A percentile compares a stretch with the other conserved stretches of the same genome.
phyloP scores from a whole-genome alignment of 1,140 invertebrate genomes.

The Drosophila kurseongensis region DNA sequence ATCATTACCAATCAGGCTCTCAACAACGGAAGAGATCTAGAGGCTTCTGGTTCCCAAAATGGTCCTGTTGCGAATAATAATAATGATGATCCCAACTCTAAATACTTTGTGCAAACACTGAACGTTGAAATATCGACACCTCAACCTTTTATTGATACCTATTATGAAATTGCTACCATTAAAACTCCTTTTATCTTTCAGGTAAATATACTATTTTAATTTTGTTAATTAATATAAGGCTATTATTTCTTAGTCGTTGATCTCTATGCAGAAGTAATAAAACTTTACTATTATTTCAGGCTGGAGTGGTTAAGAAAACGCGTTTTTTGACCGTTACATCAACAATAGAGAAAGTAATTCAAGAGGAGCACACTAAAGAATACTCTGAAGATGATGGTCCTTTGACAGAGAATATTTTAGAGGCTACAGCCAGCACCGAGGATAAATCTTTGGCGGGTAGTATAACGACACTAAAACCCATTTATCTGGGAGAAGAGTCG shows the following conservation, averaged over 20 bases:
- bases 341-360: constrained; percentile 91
- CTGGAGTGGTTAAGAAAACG: constrained; percentile 93
- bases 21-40: constrained; percentile 86
- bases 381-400: constrained; percentile 87
- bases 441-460: constrained; percentile 90
- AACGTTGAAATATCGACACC: constrained; percentile 95
- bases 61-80: constrained; percentile 86
- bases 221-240: neutral
- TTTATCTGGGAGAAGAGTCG: constrained; percentile 89
- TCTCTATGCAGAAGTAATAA: neutral
- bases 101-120: constrained; percentile 89
- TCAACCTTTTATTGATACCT: constrained; percentile 92
- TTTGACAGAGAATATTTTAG: constrained; percentile 93
- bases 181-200: constrained; percentile 95
- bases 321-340: constrained; percentile 93
- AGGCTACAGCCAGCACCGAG: constrained; percentile 90
- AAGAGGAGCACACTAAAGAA: constrained; percentile 86
- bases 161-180: constrained; percentile 95
- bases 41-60: constrained; percentile 89
- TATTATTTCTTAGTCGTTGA: neutral
- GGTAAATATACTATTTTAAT: constrained; percentile 85
- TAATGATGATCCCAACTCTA: constrained; percentile 85
- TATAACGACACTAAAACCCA: constrained; percentile 92
- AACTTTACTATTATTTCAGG: constrained; percentile 86
- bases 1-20: constrained; percentile 35